Base-by-base conservation (phyloP, 2,797 vertebrate species). In the Choloepus didactylus region DNA sequence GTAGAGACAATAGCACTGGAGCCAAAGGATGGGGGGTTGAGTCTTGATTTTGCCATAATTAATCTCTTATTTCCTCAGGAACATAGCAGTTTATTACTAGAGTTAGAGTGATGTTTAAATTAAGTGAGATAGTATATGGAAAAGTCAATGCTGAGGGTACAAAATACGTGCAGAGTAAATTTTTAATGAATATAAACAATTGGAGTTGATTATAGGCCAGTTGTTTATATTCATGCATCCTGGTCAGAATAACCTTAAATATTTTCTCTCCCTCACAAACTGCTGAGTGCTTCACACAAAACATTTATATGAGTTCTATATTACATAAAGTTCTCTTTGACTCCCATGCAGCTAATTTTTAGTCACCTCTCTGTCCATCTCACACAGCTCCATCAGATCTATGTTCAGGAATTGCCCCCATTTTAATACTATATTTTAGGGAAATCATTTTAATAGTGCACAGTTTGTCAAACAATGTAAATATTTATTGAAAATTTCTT, bases 381-480 rank as follows among this genome's bases (percentile, higher is more conserved):
- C 27, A 81, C 9, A 90, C 15, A 93, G 44, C 19, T 82, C 85
- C 12, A 75, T 80, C 35, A 94, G 6, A 1, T 93, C 0, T 56
- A 21, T 93, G 27, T 89, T 95, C 31, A 80, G 62, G 46, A 96
- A 23, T 93, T 88, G 56, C 15, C 23, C 23, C 41, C n/a, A 64
- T 93, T 88, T 96, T 94, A 80, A 60, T 72, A 69, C 82, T 81
- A 56, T 82, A 54, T 72, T 67, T 73, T 73, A 83, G 49, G 31
- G 44, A 95, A 86, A 38, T 90, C 60, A 62, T 89, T 79, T 62
- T 93, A 59, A 25, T 85, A 41, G 31, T 89, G 56, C 12, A 87
- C 70, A 91, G 94, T 90, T 16, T 80, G 56, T 46, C 38, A 91
- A 69, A 25, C 89, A 49, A 56, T 69, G 25, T 73, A 67, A 95